Base-by-base conservation (phyloP, 1,140 invertebrate species). In the Chironomus striatipennis region DNA sequence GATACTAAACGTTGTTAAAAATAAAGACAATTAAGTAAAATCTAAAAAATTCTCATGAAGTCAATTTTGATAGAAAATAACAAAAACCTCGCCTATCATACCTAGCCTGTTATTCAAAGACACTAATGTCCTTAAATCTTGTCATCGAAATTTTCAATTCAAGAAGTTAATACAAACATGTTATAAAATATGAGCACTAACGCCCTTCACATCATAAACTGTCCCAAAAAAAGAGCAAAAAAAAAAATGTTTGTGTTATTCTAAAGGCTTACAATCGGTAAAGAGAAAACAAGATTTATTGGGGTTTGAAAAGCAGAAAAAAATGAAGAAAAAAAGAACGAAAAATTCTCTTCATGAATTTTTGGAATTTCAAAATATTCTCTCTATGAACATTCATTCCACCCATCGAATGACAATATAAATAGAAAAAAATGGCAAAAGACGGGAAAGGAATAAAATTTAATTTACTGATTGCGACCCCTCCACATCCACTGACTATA, bases 401-500 rank as follows among this genome's bases (percentile, higher is more conserved):
- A 12, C 12, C 47, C 47, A 57, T 57, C 47, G 47, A 57, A 57
- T n/a, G 47, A 57, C 47, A 57, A 57, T 57, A 57, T 57, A 57
- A n/a, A 57, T 57, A n/a, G 12, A n/a, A n/a, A 12, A 15, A 57
- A 57, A 57, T 47, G 12, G 12, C 24, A 34, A 34, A 47, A 47
- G n/a, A n/a, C 47, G 47, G 47, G 47, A 57, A 57, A 57, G 47
- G 47, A 57, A 57, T 57, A 57, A 57, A 57, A 57, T 57, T 57
- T 57, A 57, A 57, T 57, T 57, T 57, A 57, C 12, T 57, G 47
- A 57, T 57, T 57, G 47, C 47, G 47, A 57, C n/a, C 47, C 47
- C 47, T 57, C n/a, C 47, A 57, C 12, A n/a, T 12, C 47, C n/a
- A n/a, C n/a, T 57, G 47, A n/a, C 12, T 57, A 15, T 47, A n/a